These are phyloP conservation scores for Ormyrus nitidulus DNA, from an alignment of 2,888 invertebrate genomes.

Conservation along the genomic window DNA sequence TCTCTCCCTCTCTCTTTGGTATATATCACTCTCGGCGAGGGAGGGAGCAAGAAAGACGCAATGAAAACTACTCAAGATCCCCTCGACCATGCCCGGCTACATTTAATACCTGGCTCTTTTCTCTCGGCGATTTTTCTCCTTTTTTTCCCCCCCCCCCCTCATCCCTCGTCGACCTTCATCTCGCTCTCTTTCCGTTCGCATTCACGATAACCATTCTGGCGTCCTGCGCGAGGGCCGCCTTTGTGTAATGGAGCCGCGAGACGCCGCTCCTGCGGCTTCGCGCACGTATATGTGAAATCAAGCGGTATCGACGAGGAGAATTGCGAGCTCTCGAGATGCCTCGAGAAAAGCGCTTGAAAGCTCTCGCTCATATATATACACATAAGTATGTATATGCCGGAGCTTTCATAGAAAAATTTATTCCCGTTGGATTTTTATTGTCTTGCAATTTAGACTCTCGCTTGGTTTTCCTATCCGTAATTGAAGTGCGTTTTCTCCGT, in stretches of 20 bases:
- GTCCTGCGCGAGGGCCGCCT: not conserved
- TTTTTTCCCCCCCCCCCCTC: slow-evolving; percentile 13
- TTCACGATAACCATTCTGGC: slow-evolving; percentile 23
- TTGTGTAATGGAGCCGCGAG: slow-evolving; percentile 14
- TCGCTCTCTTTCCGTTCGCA: slow-evolving; percentile 45
- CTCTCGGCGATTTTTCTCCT: slow-evolving; percentile 1
- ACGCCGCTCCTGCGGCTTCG: not conserved
- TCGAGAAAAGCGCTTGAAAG: slow-evolving; percentile 27
- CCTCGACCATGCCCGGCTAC: slow-evolving; percentile 62
- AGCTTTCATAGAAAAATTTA: too few relatives aligned
- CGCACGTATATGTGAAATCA: not conserved
- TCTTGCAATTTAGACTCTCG: too few relatives aligned
- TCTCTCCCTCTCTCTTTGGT: too few relatives aligned
- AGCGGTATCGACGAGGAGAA: slow-evolving; percentile 7
- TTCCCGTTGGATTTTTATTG: too few relatives aligned
- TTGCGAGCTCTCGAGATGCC: slow-evolving; percentile 20
- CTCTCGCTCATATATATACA: too few relatives aligned
- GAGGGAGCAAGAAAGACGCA: slow-evolving; percentile 56
- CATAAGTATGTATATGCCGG: too few relatives aligned
- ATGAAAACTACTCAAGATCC: slow-evolving; percentile 66
- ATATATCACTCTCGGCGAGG: not conserved
- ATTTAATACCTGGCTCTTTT: slow-evolving; percentile 62
- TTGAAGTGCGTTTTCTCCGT: too few relatives aligned
- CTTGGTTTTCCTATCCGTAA: too few relatives aligned
- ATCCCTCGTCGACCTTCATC: slow-evolving; percentile 13